Evolutionary conservation across 2,888 invertebrate species (phyloP).

Genomic region (Acanthacorydalis orientalis): DNA sequence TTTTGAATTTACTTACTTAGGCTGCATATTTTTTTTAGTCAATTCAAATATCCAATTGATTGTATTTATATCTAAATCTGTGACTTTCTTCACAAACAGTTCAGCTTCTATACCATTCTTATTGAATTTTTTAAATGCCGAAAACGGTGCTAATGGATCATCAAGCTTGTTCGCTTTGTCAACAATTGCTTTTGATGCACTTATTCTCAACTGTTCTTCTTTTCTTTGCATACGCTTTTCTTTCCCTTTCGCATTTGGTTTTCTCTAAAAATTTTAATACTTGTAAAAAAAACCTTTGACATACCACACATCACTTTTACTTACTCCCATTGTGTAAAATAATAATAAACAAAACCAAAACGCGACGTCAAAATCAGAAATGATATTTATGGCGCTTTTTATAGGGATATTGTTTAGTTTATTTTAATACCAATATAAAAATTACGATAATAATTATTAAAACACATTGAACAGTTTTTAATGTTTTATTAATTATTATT

Average conservation of each 20-base stretch:
- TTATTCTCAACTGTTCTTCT: constrained; percentile 38
- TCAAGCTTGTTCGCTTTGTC: constrained; percentile 39
- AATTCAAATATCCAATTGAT: constrained; percentile 56
- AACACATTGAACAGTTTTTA: too few relatives aligned
- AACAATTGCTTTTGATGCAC: constrained; percentile 39
- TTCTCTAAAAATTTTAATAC: constrained; percentile 27
- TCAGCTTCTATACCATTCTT: constrained; percentile 40
- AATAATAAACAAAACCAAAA: too few relatives aligned
- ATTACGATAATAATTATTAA: too few relatives aligned
- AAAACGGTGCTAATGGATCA: constrained; percentile 41
- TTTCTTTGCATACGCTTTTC: constrained; percentile 43
- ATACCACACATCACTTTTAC: constrained; percentile 5
- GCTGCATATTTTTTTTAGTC: constrained; percentile 63
- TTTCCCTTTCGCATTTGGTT: constrained; percentile 37
- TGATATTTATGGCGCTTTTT: too few relatives aligned
- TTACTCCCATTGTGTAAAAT: neutral
- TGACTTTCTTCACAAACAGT: constrained; percentile 40
- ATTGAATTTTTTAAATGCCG: constrained; percentile 41
- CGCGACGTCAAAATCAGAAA: too few relatives aligned
- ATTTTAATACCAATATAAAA: too few relatives aligned
- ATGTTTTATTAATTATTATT: too few relatives aligned
- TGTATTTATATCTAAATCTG: constrained; percentile 35
- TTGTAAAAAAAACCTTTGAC: constrained; percentile 8
- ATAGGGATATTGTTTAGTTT: too few relatives aligned
- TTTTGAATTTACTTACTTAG: constrained; percentile 35